phyloP scores from a whole-genome alignment of 2,797 vertebrate species.

The Manis crassicaudata region DNA sequence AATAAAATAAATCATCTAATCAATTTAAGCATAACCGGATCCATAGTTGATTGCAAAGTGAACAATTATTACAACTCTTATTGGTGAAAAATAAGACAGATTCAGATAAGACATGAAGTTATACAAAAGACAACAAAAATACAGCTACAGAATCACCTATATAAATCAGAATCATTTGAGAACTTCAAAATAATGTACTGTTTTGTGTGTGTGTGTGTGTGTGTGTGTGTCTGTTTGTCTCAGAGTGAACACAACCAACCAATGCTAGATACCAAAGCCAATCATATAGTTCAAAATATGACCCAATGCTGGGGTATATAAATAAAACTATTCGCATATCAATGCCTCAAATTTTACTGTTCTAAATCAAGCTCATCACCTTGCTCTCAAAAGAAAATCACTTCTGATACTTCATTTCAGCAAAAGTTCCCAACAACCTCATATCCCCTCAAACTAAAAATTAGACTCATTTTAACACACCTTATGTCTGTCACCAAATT shows the following conservation, averaged over 20 bases:
- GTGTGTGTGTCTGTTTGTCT: accelerated
- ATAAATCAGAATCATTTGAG: background rate
- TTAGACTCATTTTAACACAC: background rate
- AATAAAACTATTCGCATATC: background rate
- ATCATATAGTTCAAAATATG: background rate
- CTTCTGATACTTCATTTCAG: background rate
- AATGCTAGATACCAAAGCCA: background rate
- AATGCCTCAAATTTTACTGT: background rate
- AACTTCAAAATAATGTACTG: background rate
- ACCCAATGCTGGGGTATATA: no score
- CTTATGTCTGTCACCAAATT: background rate
- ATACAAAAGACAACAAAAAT: background rate
- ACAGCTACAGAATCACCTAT: background rate
- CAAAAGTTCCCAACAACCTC: background rate
- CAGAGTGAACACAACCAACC: background rate
- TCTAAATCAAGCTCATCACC: background rate
- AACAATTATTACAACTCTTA: background rate
- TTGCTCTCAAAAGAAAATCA: background rate
- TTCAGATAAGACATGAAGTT: background rate
- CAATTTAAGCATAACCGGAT: background rate
- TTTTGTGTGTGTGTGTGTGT: no score
- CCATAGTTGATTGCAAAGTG: background rate
- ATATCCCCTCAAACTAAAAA: background rate
- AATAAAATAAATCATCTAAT: background rate
- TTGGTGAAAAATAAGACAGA: background rate